Conservation (phyloP, 2,113 vertebrate species). For the Rallus limicola region DNA sequence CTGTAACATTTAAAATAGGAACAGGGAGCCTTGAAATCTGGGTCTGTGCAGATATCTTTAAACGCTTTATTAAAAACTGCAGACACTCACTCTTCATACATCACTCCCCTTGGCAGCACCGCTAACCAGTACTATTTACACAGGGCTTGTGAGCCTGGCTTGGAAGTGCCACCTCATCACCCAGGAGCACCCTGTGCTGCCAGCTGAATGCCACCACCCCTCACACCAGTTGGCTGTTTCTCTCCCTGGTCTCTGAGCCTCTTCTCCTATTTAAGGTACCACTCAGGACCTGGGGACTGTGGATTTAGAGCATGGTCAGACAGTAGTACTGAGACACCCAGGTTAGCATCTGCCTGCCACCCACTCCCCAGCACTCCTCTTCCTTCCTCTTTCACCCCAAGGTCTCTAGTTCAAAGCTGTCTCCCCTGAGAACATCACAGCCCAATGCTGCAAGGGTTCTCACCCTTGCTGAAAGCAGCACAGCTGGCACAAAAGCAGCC, state of each 20-base stretch:
- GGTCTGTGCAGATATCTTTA: slow-evolving; percentile 29
- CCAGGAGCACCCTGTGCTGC: not conserved
- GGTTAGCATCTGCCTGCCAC: not conserved
- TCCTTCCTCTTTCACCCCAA: not conserved
- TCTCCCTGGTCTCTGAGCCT: not conserved
- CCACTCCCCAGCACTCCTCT: not conserved
- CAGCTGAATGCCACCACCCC: not conserved
- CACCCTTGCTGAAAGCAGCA: not conserved
- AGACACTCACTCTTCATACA: slow-evolving; percentile 57
- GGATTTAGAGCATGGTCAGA: not conserved
- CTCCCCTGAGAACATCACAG: not conserved
- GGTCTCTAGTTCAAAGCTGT: accelerated
- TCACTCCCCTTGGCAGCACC: slow-evolving; percentile 37
- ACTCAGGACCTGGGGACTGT: accelerated
- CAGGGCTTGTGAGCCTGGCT: slow-evolving; percentile 29
- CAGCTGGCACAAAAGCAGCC: not conserved
- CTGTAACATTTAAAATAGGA: slow-evolving; percentile 58
- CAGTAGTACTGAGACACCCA: not conserved
- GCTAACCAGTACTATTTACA: slow-evolving; percentile 54
- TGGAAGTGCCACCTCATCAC: slow-evolving; percentile 61
- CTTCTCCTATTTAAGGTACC: accelerated
- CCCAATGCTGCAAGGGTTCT: not conserved
- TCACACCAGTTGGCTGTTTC: accelerated
- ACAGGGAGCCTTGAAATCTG: slow-evolving; percentile 9
- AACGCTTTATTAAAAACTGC: slow-evolving; percentile 53